Percentiles rank a stretch among this genome's conserved stretches.
Evolutionary conservation across 2,888 invertebrate genomes (phyloP).

Genomic region (Drosophila subquinaria): DNA sequence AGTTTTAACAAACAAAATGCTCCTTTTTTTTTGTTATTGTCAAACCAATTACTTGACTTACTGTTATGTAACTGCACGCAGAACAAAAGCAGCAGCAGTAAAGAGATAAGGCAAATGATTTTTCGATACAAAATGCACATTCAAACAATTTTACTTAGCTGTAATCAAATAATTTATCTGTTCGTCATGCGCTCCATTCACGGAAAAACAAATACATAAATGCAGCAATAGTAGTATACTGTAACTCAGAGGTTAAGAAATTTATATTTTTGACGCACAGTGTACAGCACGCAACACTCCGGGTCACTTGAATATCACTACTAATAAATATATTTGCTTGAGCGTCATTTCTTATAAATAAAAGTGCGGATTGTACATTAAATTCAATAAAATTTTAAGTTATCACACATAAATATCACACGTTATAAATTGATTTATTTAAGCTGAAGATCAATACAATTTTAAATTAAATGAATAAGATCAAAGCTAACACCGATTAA

Average conservation of each 20-base stretch:
- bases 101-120: constrained; percentile 33
- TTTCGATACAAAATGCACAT: constrained; percentile 36
- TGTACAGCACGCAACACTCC: background rate
- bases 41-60: background rate
- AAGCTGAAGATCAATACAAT: background rate
- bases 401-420: no score
- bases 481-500: no score
- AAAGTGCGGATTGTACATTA: no score
- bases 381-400: no score
- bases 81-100: constrained; percentile 2
- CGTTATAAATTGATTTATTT: no score
- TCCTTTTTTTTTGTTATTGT: no score
- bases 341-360: background rate
- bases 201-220: constrained; percentile 55
- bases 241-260: background rate
- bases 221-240: no score
- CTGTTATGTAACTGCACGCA: constrained; percentile 42
- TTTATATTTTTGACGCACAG: background rate
- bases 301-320: background rate
- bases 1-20: no score
- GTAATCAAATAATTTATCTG: constrained; percentile 42
- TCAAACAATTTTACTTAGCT: constrained; percentile 40
- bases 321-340: background rate
- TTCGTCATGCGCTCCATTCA: constrained; percentile 45
- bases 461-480: no score